Conservation (phyloP, 2,888 invertebrate genomes). For the Marasmarcha lunaedactyla region DNA sequence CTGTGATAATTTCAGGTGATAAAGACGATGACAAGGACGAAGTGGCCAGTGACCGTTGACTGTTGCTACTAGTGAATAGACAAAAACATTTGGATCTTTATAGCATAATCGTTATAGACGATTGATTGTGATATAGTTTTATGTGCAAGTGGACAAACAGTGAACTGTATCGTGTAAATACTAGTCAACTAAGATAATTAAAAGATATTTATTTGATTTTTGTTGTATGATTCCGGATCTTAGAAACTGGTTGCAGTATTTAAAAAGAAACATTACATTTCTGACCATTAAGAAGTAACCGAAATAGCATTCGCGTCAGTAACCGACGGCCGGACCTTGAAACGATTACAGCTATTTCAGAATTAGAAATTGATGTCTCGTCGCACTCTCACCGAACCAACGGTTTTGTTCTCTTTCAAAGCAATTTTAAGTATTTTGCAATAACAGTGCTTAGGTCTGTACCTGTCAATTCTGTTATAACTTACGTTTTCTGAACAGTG, state of each 20-base stretch:
- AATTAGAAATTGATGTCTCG: too few species aligned
- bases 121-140: conserved; percentile 58
- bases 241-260: too few species aligned
- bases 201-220: conserved; percentile 43
- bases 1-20: conserved; percentile 62
- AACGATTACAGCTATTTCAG: too few species aligned
- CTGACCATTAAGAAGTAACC: too few species aligned
- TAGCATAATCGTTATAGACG: conserved; percentile 51
- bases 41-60: conserved; percentile 53
- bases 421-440: too few species aligned
- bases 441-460: too few species aligned
- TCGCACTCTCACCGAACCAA: too few species aligned
- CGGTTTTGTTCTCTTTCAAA: too few species aligned
- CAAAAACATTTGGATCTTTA: not conserved
- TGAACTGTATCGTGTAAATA: conserved; percentile 51
- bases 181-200: conserved; percentile 44
- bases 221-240: conserved; percentile 23
- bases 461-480: too few species aligned
- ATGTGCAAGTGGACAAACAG: conserved; percentile 46
- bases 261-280: too few species aligned
- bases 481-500: too few species aligned
- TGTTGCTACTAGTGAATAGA: conserved; percentile 11
- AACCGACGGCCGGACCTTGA: conserved; percentile 12
- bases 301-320: too few species aligned
- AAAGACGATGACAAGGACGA: conserved; percentile 63